Base-by-base conservation (phyloP, 2,797 vertebrate species). In the Gobio occitaniae region DNA sequence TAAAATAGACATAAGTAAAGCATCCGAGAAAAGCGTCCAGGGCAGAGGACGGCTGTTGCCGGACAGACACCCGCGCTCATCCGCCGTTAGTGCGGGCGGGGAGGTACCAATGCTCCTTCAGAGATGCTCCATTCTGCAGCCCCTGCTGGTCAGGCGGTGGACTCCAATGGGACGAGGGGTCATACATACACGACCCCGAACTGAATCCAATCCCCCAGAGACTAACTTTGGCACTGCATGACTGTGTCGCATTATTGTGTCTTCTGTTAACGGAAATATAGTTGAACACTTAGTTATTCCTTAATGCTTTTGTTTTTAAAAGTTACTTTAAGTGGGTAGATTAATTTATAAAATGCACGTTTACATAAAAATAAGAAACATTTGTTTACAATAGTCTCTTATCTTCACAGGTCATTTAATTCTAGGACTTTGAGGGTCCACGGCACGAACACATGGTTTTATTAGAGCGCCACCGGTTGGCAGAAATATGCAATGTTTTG, bases 141-240 rank as follows among this genome's bases (percentile, higher is more conserved):
- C 90, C 90, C 90, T 90, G 80, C 86, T 74, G 90, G 90, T 72
- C 82, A 90, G 89, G 90, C 87, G 90, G 89, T 50, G 78, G 78
- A 79, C 61, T 79, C 71, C 71, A 52, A 9, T 50, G 48, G 47
- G 48, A 52, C 48, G 16, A 11, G 25, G 19, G 71, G 16, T 74
- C 71, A 74, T 8, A 3, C 13, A 74, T 15, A 29, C 13, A 50
- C 41, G 21, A 72, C 38, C 69, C 17, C 17, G 2, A 41, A 38
- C 11, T 77, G 36, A 61, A 63, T 36, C 54, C 76, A 61, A 63
- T 36, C 54, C 76, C 54, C 54, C 76, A 16, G 36, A 36, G 36
- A 61, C n/a, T 10, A 11, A 13, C 16, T 21, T 17, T 54, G 75
- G 52, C 52, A n/a, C n/a, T 38, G 32, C 50, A 41, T 59, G 44